phyloP scores from a whole-genome alignment of 2,797 vertebrate species.

The Chelon auratus region DNA sequence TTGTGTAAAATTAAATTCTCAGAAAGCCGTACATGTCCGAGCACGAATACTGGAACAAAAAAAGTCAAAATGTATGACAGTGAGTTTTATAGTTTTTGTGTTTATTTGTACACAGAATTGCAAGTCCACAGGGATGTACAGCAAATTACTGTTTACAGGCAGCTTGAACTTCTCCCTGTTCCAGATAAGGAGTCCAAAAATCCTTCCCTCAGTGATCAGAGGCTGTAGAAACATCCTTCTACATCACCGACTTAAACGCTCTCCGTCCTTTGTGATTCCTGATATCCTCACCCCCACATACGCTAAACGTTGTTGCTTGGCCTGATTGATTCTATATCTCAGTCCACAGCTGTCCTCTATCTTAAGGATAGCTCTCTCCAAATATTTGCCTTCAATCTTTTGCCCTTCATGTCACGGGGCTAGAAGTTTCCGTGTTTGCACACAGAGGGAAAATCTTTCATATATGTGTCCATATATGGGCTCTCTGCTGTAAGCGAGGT shows the following conservation, averaged over 20 bases:
- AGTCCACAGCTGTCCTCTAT: constrained; percentile 44
- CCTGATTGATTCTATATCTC: constrained; percentile 28
- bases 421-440: constrained; percentile 75
- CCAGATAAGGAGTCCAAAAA: constrained; percentile 77
- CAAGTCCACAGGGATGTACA: constrained; percentile 43
- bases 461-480: constrained; percentile 83
- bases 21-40: constrained; percentile 42
- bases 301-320: constrained; percentile 22
- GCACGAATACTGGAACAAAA: constrained; percentile 16
- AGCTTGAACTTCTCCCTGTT: constrained; percentile 56
- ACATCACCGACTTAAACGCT: constrained; percentile 44
- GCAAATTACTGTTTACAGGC: constrained; percentile 70
- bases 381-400: constrained; percentile 77
- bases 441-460: constrained; percentile 68
- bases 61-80: constrained; percentile 10
- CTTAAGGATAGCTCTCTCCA: constrained; percentile 61
- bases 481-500: constrained; percentile 63
- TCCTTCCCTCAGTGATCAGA: constrained; percentile 45
- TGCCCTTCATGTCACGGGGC: constrained; percentile 71
- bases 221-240: constrained; percentile 47
- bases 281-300: constrained; percentile 18
- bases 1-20: constrained; percentile 58
- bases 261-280: not conserved
- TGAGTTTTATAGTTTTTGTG: constrained; percentile 26
- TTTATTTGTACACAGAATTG: constrained; percentile 53